Conservation (phyloP, 2,113 vertebrate genomes). For the Takifugu bimaculatus region DNA sequence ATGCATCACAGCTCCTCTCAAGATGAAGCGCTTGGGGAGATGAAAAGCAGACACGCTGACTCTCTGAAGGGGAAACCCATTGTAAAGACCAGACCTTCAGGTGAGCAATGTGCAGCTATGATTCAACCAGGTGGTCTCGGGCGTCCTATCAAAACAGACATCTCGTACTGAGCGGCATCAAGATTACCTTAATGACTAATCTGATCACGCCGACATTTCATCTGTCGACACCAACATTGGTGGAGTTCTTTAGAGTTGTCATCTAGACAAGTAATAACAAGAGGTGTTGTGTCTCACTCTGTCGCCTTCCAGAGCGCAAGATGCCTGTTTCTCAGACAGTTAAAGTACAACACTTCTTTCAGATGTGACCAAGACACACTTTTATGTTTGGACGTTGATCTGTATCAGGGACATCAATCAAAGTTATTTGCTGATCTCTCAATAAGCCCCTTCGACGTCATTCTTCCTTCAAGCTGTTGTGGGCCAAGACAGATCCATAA, state of each 20-base stretch:
- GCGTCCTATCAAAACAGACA: conserved; percentile 66
- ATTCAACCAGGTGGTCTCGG: conserved; percentile 74
- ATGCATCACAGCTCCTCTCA: conserved; percentile 56
- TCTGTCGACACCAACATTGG: conserved; percentile 55
- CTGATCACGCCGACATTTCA: conserved; percentile 74
- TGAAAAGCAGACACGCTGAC: conserved; percentile 59
- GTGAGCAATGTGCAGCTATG: conserved; percentile 65
- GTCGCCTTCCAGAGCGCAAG: conserved; percentile 32
- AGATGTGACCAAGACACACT: not conserved
- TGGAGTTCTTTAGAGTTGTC: conserved; percentile 56
- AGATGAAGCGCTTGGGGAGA: conserved; percentile 62
- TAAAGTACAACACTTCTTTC: not conserved
- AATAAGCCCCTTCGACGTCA: too few relatives aligned
- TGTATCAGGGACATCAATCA: not conserved
- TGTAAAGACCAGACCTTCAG: conserved; percentile 58
- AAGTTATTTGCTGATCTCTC: conserved; percentile 23
- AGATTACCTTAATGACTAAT: conserved; percentile 73
- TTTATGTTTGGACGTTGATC: conserved; percentile 3
- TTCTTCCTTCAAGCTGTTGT: conserved; percentile 7
- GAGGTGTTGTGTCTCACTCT: conserved; percentile 71
- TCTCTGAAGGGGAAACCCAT: conserved; percentile 50
- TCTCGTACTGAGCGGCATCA: conserved; percentile 47
- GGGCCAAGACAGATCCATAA: conserved; percentile 29
- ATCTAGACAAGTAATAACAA: conserved; percentile 69
- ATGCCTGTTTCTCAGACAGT: conserved; percentile 36